phyloP scores from a whole-genome alignment of 1,140 invertebrate species.

The Venturia canescens region DNA sequence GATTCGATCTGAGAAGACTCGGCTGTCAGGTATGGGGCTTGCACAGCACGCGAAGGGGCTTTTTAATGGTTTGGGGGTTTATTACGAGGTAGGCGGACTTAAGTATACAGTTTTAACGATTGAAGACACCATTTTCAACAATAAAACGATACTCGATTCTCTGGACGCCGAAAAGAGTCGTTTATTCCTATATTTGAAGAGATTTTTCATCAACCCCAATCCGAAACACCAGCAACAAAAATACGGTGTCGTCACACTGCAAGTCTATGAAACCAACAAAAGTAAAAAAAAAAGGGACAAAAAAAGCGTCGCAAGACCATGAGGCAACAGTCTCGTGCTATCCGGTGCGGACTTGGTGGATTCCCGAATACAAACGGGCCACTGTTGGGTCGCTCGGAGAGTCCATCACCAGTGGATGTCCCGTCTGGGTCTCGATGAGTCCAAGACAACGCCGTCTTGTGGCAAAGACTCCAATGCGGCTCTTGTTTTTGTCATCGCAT shows the following conservation, averaged over 20 bases:
- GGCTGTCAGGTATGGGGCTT: background rate
- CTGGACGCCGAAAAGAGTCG: too few species aligned
- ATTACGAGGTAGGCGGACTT: too few species aligned
- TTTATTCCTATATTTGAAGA: too few species aligned
- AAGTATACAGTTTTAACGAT: too few species aligned
- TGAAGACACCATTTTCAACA: too few species aligned
- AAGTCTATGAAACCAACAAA: background rate
- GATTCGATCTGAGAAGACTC: slow-evolving; percentile 25
- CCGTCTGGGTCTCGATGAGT: background rate
- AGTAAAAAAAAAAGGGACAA: slow-evolving; percentile 24
- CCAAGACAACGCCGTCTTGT: slow-evolving; percentile 3
- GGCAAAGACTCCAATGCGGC: slow-evolving; percentile 2
- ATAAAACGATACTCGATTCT: too few species aligned
- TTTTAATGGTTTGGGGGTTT: too few species aligned
- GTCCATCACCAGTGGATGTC: slow-evolving; percentile 40
- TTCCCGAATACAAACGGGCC: slow-evolving; percentile 50
- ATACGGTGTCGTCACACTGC: background rate
- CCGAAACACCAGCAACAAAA: too few species aligned
- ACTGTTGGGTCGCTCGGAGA: slow-evolving; percentile 42
- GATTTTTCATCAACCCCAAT: too few species aligned
- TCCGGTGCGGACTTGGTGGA: slow-evolving; percentile 45
- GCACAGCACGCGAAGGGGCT: too few species aligned
- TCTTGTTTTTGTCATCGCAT: slow-evolving; percentile 62
- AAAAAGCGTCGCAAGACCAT: slow-evolving; percentile 33
- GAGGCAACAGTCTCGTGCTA: slow-evolving; percentile 32